phyloP scores from a whole-genome alignment of 2,888 invertebrate species.

The Cerceris ruficornis region DNA sequence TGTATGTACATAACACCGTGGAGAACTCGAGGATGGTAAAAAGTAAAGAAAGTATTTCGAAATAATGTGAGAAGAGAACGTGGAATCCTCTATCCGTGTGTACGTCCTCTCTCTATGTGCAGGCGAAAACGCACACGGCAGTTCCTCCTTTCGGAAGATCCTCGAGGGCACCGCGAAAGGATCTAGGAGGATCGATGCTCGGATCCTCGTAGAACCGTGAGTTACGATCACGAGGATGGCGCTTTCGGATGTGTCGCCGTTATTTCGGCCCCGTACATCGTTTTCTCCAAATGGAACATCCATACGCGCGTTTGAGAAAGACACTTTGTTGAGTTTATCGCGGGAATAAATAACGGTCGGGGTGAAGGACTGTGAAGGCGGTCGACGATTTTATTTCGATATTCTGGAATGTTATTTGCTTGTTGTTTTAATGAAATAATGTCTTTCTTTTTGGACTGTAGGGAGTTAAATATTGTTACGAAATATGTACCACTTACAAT shows the following conservation, averaged over 20 bases:
- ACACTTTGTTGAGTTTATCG: constrained; percentile 12
- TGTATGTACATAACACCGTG: background rate
- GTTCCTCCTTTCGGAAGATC: constrained; percentile 50
- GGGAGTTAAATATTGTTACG: no score
- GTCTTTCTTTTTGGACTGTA: no score
- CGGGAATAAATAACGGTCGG: background rate
- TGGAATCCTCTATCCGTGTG: background rate
- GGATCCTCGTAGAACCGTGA: constrained; percentile 56
- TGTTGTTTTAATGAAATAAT: no score
- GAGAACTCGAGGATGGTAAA: background rate
- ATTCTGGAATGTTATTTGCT: no score
- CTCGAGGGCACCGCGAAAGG: constrained; percentile 45
- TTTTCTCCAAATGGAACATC: constrained; percentile 29
- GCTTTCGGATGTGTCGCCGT: constrained; percentile 35
- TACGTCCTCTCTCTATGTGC: background rate
- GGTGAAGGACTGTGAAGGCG: background rate
- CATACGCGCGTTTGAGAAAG: constrained; percentile 12
- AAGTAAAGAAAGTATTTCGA: background rate
- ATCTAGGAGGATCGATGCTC: constrained; percentile 55
- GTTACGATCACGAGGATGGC: constrained; percentile 50
- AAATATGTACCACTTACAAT: no score
- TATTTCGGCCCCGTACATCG: constrained; percentile 21
- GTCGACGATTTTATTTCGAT: no score
- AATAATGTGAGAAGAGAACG: constrained; percentile 3
- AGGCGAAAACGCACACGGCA: constrained; percentile 1